Percentiles rank a stretch among this genome's conserved stretches.
Evolutionary conservation across 2,113 vertebrate genomes (phyloP).

Genomic region (Cyprinodon variegatus): DNA sequence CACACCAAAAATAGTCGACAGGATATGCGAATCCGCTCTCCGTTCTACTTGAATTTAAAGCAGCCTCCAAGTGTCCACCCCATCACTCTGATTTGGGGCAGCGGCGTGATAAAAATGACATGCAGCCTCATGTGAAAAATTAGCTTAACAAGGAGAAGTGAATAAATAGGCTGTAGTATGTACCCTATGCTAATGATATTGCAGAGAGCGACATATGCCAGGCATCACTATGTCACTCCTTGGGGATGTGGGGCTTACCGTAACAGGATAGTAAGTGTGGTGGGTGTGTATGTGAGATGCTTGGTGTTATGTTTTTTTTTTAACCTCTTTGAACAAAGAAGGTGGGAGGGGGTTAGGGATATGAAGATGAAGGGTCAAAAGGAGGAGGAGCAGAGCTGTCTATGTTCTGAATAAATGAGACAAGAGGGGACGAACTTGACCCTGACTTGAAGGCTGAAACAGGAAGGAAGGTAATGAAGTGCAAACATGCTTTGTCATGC

Average conservation of each 20-base stretch:
- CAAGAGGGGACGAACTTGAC: slow-evolving; percentile 69
- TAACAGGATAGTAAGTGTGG: slow-evolving; percentile 73
- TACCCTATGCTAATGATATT: slow-evolving; percentile 70
- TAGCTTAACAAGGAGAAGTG: slow-evolving; percentile 62
- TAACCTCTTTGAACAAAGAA: slow-evolving; percentile 51
- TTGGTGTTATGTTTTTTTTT: slow-evolving; percentile 31
- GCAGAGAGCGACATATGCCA: slow-evolving; percentile 74
- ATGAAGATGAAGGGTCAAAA: slow-evolving; percentile 50
- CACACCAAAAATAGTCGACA: slow-evolving; percentile 42
- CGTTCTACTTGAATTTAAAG: slow-evolving; percentile 37
- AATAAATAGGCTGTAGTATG: slow-evolving; percentile 63
- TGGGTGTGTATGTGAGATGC: slow-evolving; percentile 38
- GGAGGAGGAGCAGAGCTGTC: slow-evolving; percentile 49
- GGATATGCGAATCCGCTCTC: slow-evolving; percentile 41
- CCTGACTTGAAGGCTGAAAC: slow-evolving; percentile 69
- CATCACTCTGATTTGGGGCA: slow-evolving; percentile 66
- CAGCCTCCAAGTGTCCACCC: slow-evolving; percentile 30
- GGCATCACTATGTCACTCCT: slow-evolving; percentile 75
- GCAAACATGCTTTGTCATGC: slow-evolving; percentile 80
- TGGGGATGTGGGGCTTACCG: slow-evolving; percentile 68
- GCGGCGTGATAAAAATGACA: slow-evolving; percentile 65
- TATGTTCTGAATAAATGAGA: slow-evolving; percentile 66
- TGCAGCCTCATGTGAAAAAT: slow-evolving; percentile 59
- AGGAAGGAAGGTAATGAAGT: slow-evolving; percentile 76
- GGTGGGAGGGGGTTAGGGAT: slow-evolving; percentile 28